These are phyloP conservation scores for Hypsopygia costalis DNA, from an alignment of 2,888 invertebrate genomes.

Conservation along the genomic window DNA sequence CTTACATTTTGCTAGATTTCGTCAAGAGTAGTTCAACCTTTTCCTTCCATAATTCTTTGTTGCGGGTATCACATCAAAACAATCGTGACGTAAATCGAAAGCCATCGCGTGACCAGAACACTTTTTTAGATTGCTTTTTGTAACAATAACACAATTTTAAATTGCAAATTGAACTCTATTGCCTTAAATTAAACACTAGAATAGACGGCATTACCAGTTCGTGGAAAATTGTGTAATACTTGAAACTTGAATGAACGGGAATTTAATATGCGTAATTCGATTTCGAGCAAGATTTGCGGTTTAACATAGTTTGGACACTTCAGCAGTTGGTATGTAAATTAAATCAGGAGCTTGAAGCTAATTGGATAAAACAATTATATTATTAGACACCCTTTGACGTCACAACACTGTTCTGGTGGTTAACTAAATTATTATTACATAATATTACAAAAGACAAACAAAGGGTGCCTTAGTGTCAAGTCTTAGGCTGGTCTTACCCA, in stretches of 20 bases:
- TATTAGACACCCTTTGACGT: background rate
- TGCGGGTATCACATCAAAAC: background rate
- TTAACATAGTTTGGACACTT: background rate
- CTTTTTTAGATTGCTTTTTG: background rate
- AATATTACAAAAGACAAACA: background rate
- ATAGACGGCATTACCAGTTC: too few species aligned
- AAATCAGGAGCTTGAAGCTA: background rate
- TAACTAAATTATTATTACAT: background rate
- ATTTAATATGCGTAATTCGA: background rate
- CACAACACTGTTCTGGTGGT: background rate
- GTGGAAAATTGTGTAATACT: too few species aligned
- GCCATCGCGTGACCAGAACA: background rate
- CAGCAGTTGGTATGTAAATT: background rate
- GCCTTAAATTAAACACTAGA: too few species aligned
- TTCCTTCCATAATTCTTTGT: background rate
- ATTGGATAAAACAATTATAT: constrained; percentile 2
- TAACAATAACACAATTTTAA: background rate
- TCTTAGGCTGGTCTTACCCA: too few species aligned
- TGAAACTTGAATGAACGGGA: background rate
- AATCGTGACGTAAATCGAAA: background rate
- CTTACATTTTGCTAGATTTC: too few species aligned
- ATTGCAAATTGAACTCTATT: background rate
- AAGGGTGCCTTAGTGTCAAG: too few species aligned
- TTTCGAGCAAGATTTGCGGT: background rate
- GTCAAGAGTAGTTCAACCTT: too few species aligned